These are phyloP conservation scores for Phlogophora meticulosa DNA, from an alignment of 2,888 invertebrate genomes.

Conservation along the genomic window DNA sequence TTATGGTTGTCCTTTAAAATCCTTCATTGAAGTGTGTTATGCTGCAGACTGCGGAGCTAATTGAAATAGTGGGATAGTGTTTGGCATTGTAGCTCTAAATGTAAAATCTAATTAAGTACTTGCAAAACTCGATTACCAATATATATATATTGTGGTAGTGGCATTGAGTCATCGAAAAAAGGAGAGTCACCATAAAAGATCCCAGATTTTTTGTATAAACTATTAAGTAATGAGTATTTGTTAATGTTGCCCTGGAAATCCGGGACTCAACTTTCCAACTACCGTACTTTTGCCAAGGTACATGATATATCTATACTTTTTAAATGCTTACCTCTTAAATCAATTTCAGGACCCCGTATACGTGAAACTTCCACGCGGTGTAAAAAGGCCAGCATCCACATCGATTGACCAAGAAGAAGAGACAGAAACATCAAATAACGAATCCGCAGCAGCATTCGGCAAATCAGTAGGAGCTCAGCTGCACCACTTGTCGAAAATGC, in stretches of 20 bases:
- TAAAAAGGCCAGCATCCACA: conserved; percentile 21
- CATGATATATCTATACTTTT: background rate
- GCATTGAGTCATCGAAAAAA: too few species aligned
- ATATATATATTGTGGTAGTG: too few species aligned
- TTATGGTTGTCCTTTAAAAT: too few species aligned
- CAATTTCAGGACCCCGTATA: conserved; percentile 36
- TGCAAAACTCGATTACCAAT: too few species aligned
- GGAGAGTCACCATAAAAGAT: background rate
- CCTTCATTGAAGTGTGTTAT: too few species aligned
- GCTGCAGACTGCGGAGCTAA: too few species aligned
- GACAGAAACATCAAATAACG: background rate
- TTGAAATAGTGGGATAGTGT: too few species aligned
- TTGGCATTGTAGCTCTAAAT: too few species aligned
- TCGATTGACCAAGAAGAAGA: background rate
- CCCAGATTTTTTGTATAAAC: background rate
- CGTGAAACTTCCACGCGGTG: background rate
- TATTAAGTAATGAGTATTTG: background rate
- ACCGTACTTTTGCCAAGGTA: background rate
- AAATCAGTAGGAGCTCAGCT: conserved; percentile 45
- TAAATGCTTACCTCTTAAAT: background rate
- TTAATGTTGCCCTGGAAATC: background rate
- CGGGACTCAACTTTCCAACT: background rate
- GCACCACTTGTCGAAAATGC: conserved; percentile 43
- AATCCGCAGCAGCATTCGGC: conserved; percentile 47
- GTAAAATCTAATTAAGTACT: too few species aligned